Base-by-base conservation (phyloP, 35 echinoderm and acorn worm genomes). In the Strongylocentrotus purpuratus region DNA sequence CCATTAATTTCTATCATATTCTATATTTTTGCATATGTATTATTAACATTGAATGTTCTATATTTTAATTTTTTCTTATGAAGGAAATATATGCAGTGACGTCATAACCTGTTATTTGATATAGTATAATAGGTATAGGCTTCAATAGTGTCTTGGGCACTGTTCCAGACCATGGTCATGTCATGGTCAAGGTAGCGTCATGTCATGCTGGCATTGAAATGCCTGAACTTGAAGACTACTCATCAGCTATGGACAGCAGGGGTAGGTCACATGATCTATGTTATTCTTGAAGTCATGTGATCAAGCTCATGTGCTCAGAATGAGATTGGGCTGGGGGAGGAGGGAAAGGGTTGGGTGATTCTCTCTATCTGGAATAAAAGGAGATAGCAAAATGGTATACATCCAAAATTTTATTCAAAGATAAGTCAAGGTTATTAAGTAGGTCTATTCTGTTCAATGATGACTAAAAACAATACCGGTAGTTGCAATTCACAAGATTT, bases 61-160 rank as follows among this genome's bases (percentile, higher is more conserved):
- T 13, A 10, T 78, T 55, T 15, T 9, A 12, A 55, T 55, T 55
- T 55, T 2, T 55, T 55, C 10, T 55, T 10, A 10, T 78, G 65
- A 78, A 28, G 65, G 22, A 8, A 8, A 78, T 78, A 78, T 15
- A 7, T n/a, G 65, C 25, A 7, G n/a, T 78, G 65, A 78, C 22
- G n/a, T 78, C 65, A 78, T n/a, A 78, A 78, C 61, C 22, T 70
- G 61, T 78, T 78, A 78, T 78, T 78, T 78, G 65, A 78, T 78
- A 28, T 4, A 78, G 5, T 78, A n/a, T 78, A 28, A 9, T 78
- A 78, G 65, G 0, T 31, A 78, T 15, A 78, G 65, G 65, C 25
- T 78, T 78, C 65, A 22, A 25, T 8, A n/a, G 25, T 78, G 65
- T 78, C 25, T 78, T 28, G 65, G 65, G 22, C 65, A 78, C 65